Evolutionary conservation across 1,140 invertebrate species (phyloP), one percentile per base, ranked within the genome.

Genomic region (Parasteatoda tepidariorum): DNA sequence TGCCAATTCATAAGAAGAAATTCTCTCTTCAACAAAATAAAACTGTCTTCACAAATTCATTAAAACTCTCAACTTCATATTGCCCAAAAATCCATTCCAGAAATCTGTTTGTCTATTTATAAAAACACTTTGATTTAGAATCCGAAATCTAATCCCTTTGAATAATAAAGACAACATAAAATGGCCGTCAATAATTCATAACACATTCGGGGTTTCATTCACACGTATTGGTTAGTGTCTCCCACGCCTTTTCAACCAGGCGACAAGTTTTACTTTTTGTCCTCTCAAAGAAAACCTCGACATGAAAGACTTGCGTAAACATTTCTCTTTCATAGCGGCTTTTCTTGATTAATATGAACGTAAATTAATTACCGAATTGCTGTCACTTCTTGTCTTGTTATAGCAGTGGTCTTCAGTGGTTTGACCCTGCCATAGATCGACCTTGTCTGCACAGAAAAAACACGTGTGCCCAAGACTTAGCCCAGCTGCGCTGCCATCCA

Each of bases 401-500:
- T 33, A 55, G 48, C 28, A 48, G 41, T 71, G 68, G 41, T 71
- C 68, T 48, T 48, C n/a, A 24, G 22, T 24, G 24, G 18, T 24
- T 55, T 31, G 15, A 6, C 26, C 41, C 68, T 71, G 68, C 48
- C 68, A 48, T 31, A 28, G 54, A 71, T 71, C 48, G 68, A 71
- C 68, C 48, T 71, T 48, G 54, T 22, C 31, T 30, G 3, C 31
- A 26, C 34, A 38, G 74, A 64, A 64, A 66, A 76, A 76, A 76
- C 74, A 76, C 61, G 74, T 76, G 74, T 64, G 74, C 62, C 74
- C 34, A 24, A 34, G n/a, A 54, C 66, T 13, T 30, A 64, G 33
- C 61, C 76, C 76, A 79, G 76, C 76, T 79, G 76, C 28, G 54
- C 76, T 76, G 74, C 74, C 74, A 76, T 66, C 76, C 62, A n/a